These are phyloP conservation scores for Drosophila murphyi DNA, from an alignment of 1,140 invertebrate genomes.

Conservation along the genomic window DNA sequence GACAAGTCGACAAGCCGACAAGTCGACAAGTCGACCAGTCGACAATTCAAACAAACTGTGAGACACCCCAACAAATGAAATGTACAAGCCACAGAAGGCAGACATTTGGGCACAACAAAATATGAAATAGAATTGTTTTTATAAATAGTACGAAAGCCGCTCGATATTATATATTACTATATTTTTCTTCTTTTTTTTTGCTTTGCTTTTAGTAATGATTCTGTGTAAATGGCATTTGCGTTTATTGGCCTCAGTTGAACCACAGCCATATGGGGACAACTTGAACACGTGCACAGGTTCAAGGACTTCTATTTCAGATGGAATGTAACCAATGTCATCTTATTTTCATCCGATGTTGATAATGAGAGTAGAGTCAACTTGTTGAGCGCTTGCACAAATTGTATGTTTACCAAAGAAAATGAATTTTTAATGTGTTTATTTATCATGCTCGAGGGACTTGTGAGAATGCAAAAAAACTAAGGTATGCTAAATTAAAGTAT, in stretches of 20 bases:
- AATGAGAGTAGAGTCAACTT: conserved; percentile 7
- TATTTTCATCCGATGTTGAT: not conserved
- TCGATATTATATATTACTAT: conserved; percentile 9
- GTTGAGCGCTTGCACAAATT: conserved; percentile 6
- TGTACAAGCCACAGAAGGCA: conserved; percentile 28
- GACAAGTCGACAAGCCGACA: not conserved
- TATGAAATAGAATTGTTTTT: conserved; percentile 39
- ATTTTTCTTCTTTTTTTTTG: conserved; percentile 5
- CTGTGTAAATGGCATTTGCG: conserved; percentile 46
- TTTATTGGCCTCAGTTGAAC: conserved; percentile 48
- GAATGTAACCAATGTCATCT: conserved; percentile 3
- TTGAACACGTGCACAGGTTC: conserved; percentile 32
- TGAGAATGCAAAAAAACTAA: too few species aligned
- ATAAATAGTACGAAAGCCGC: conserved; percentile 51
- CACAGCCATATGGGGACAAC: conserved; percentile 6
- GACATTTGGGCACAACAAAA: conserved; percentile 68
- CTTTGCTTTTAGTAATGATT: conserved; percentile 6
- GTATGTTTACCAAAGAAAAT: not conserved
- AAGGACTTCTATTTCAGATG: not conserved
- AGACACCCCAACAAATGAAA: not conserved
- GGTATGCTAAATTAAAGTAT: too few species aligned
- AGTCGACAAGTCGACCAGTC: not conserved
- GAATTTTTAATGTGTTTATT: not conserved
- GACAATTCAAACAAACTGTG: conserved; percentile 19
- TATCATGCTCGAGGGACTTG: too few species aligned